phyloP scores from a whole-genome alignment of 2,113 vertebrate genomes.

The Cryptomyrus ogoouensis region DNA sequence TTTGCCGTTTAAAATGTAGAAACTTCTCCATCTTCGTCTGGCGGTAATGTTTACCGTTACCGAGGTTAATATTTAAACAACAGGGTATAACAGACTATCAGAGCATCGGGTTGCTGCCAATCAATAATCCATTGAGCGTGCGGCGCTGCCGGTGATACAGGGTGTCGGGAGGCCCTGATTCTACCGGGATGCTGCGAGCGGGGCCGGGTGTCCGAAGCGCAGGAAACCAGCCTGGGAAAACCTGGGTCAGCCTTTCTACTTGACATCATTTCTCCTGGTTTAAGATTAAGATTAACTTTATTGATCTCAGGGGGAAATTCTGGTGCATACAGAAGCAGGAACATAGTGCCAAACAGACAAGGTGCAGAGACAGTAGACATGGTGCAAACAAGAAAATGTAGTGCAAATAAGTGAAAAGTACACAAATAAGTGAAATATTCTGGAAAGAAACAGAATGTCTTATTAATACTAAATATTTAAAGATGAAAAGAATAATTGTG shows the following conservation, averaged over 20 bases:
- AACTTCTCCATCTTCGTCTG: neutral
- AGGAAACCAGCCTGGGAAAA: neutral
- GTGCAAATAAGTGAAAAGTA: neutral
- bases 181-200: neutral
- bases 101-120: neutral
- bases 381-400: neutral
- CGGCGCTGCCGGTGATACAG: neutral
- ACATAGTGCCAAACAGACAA: neutral
- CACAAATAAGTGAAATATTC: neutral
- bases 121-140: conserved; percentile 12
- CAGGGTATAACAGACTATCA: neutral
- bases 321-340: neutral
- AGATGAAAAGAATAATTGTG: neutral
- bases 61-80: neutral
- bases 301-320: neutral
- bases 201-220: neutral
- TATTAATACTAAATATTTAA: neutral
- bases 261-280: neutral
- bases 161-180: neutral
- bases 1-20: neutral
- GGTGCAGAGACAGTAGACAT: neutral
- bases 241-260: neutral
- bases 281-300: neutral
- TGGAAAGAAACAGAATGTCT: neutral
- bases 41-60: neutral